A percentile compares a stretch with the other conserved stretches of the same genome.
Conservation (phyloP, 1,140 invertebrate species). For the Formica exsecta region DNA sequence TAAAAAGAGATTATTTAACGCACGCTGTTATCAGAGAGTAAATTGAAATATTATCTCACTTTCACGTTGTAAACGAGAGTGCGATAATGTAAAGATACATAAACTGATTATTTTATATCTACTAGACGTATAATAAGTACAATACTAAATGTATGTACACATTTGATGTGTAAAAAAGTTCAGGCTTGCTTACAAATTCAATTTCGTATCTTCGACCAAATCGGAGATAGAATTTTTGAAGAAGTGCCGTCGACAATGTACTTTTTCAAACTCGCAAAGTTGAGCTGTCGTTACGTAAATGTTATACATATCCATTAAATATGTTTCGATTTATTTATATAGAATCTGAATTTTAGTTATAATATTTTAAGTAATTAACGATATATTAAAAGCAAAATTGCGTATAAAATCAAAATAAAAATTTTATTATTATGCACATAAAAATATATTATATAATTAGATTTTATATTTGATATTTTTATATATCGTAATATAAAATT, state of each 20-base stretch:
- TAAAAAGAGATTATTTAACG: slow-evolving; percentile 14
- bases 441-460: slow-evolving; percentile 4
- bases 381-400: neutral
- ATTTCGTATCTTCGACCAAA: neutral
- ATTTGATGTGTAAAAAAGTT: neutral
- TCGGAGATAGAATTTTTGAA: neutral
- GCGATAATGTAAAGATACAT: neutral
- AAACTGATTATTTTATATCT: neutral
- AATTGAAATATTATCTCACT: slow-evolving; percentile 1
- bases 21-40: neutral
- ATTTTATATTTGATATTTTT: neutral
- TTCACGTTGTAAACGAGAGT: neutral
- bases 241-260: neutral
- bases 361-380: neutral
- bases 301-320: slow-evolving; percentile 6
- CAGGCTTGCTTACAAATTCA: neutral
- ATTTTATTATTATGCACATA: neutral
- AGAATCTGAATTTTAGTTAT: neutral
- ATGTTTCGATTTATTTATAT: neutral
- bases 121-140: neutral
- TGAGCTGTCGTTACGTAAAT: neutral
- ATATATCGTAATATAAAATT: too few relatives aligned
- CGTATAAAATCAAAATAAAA: neutral
- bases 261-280: slow-evolving; percentile 15
- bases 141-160: too few relatives aligned